phyloP scores from a whole-genome alignment of 2,888 invertebrate species.

The Pollenia griseotomentosa region DNA sequence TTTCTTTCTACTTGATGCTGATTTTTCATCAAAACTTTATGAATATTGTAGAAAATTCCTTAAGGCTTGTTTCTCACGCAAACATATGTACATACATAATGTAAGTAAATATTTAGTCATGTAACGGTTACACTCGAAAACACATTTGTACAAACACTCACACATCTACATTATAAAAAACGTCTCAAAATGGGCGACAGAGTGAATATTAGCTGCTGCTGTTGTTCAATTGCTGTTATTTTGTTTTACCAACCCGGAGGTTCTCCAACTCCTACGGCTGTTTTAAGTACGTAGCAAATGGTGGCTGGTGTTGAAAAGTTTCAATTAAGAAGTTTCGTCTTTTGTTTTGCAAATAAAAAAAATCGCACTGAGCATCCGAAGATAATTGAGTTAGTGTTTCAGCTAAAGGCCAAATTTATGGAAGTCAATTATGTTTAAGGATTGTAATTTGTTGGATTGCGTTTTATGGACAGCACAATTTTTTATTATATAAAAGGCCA shows the following conservation, averaged over 20 bases:
- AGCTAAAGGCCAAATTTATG: too few relatives aligned
- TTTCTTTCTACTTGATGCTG: not conserved
- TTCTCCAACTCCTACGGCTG: not conserved
- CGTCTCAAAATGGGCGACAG: too few relatives aligned
- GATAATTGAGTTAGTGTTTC: too few relatives aligned
- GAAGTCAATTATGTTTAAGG: too few relatives aligned
- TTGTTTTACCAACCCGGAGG: not conserved
- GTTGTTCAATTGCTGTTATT: not conserved
- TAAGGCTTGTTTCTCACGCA: not conserved
- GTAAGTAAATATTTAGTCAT: not conserved
- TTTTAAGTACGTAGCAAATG: not conserved
- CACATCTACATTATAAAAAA: too few relatives aligned
- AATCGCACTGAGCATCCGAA: not conserved
- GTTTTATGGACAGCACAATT: too few relatives aligned
- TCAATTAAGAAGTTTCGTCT: not conserved
- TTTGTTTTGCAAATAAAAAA: not conserved
- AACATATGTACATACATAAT: too few relatives aligned
- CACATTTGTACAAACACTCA: too few relatives aligned
- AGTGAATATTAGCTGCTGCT: not conserved
- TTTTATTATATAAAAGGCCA: too few relatives aligned
- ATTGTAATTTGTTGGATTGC: too few relatives aligned
- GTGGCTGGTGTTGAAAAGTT: not conserved
- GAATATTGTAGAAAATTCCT: not conserved
- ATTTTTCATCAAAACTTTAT: slow-evolving; percentile 1
- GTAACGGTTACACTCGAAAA: not conserved